phyloP scores from a whole-genome alignment of 2,888 invertebrate genomes.

The Melolontha melolontha region DNA sequence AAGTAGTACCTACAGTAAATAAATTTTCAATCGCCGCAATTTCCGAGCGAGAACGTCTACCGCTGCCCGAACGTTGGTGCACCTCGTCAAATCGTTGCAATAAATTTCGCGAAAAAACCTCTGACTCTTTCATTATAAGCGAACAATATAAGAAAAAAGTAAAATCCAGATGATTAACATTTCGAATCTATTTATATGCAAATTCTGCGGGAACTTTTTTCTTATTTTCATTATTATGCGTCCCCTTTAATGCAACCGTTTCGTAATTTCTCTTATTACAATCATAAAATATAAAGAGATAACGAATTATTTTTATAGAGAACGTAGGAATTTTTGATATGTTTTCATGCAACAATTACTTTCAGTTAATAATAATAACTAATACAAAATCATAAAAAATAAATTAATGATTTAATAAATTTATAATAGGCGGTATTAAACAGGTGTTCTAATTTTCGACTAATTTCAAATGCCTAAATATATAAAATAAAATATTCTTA shows the following conservation, averaged over 20 bases:
- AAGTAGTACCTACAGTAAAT: slow-evolving; percentile 25
- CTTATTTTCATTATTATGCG: slow-evolving; percentile 41
- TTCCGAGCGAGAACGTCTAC: slow-evolving; percentile 22
- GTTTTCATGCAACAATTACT: too few relatives aligned
- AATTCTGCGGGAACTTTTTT: slow-evolving; percentile 47
- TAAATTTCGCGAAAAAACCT: slow-evolving; percentile 23
- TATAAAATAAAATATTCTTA: too few relatives aligned
- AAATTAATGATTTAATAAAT: too few relatives aligned
- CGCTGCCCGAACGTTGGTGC: slow-evolving; percentile 10
- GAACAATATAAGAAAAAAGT: slow-evolving; percentile 48
- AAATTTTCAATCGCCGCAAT: slow-evolving; percentile 41
- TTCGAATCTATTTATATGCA: slow-evolving; percentile 52
- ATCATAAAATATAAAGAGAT: slow-evolving; percentile 26
- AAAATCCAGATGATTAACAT: slow-evolving; percentile 52
- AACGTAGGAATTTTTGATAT: too few relatives aligned
- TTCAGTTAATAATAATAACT: too few relatives aligned
- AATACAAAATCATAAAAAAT: too few relatives aligned
- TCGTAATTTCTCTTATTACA: slow-evolving; percentile 38
- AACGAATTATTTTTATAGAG: slow-evolving; percentile 15
- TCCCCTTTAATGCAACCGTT: slow-evolving; percentile 15
- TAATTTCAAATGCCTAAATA: too few relatives aligned
- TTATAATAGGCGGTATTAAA: too few relatives aligned
- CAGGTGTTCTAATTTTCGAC: too few relatives aligned
- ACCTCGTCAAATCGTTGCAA: slow-evolving; percentile 36
- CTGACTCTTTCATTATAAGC: slow-evolving; percentile 47